These are phyloP conservation scores for Ceratoteleas bidentatus DNA, from an alignment of 1,140 invertebrate genomes.

Conservation along the genomic window DNA sequence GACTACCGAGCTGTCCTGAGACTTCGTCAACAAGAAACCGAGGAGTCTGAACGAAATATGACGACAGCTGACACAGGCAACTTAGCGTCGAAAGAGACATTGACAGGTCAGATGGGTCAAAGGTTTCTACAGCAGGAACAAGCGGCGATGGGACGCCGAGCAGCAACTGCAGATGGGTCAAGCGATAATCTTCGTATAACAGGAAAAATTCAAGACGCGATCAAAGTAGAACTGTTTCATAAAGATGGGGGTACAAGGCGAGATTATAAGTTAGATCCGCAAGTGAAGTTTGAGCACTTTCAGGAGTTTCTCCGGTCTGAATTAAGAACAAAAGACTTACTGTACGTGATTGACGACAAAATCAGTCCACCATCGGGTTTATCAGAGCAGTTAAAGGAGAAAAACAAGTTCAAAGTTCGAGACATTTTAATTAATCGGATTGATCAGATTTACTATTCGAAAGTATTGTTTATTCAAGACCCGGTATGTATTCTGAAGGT, in stretches of 20 bases:
- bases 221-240: constrained; percentile 1
- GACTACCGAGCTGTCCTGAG: background rate
- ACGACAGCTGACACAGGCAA: too few species aligned
- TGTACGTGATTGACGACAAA: background rate
- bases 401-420: constrained; percentile 2
- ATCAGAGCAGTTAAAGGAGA: background rate
- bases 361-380: background rate
- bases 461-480: background rate
- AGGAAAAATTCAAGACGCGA: background rate
- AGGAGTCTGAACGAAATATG: background rate
- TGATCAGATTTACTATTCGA: background rate
- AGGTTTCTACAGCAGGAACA: background rate
- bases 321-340: background rate
- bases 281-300: constrained; percentile 6
- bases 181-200: background rate
- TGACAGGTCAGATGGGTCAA: too few species aligned
- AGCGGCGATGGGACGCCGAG: background rate
- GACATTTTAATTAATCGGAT: constrained; percentile 1
- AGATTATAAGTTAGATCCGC: background rate
- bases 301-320: constrained; percentile 6
- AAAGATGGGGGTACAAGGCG: background rate
- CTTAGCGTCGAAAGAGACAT: too few species aligned
- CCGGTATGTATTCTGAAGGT: background rate
- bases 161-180: background rate
- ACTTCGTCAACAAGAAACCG: background rate